Evolutionary conservation across 2,113 vertebrate genomes (phyloP).

Genomic region (Oryzias curvinotus): DNA sequence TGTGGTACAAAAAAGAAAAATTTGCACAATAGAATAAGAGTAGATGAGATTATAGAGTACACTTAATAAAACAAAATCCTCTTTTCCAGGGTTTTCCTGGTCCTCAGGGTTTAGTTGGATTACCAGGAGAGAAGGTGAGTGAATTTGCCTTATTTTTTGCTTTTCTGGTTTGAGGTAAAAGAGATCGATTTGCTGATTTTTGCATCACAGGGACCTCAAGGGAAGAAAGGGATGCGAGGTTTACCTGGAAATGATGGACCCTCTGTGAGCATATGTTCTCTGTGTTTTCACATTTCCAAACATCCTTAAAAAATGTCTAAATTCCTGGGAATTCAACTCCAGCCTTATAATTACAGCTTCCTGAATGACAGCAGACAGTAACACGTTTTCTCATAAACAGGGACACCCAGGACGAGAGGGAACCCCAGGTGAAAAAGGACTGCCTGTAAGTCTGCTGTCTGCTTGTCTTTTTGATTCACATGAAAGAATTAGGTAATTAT

Average conservation of each 20-base stretch:
- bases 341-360: neutral
- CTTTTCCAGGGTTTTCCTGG: conserved; percentile 86
- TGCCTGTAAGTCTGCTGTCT: conserved; percentile 75
- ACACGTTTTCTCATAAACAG: conserved; percentile 55
- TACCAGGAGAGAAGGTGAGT: conserved; percentile 88
- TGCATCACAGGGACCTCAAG: conserved; percentile 82
- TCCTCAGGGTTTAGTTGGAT: conserved; percentile 85
- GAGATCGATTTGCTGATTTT: neutral
- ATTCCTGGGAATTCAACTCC: conserved; percentile 2
- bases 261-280: conserved; percentile 70
- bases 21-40: neutral
- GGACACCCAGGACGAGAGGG: conserved; percentile 91
- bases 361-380: conserved; percentile 7
- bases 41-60: neutral
- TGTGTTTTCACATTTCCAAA: neutral
- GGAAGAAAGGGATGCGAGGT: conserved; percentile 85
- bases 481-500: neutral
- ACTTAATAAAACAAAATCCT: conserved; percentile 2
- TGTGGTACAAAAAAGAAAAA: conserved; percentile 72
- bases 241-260: conserved; percentile 86
- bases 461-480: neutral
- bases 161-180: neutral
- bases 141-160: neutral
- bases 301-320: conserved; percentile 3
- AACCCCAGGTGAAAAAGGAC: conserved; percentile 86